A percentile compares a stretch with the other conserved stretches of the same genome.
Conservation (phyloP, 2,797 vertebrate species). For the Sebastes diploproa region DNA sequence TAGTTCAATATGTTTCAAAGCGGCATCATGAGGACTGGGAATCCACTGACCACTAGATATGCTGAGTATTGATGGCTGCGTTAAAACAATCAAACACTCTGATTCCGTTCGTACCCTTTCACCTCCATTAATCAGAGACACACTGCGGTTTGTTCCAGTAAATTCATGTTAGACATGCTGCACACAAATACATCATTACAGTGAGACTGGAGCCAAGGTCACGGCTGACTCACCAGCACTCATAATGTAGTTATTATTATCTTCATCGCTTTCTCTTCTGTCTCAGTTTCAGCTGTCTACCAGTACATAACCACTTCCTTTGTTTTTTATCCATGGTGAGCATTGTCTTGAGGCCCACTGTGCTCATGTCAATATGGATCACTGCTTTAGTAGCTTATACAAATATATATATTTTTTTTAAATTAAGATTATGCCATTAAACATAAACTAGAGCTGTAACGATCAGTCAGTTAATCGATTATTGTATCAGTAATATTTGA, state of each 20-base stretch:
- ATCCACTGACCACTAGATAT: neutral
- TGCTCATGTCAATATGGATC: neutral
- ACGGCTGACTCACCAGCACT: neutral
- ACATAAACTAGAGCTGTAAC: neutral
- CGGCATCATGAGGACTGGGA: neutral
- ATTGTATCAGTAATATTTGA: neutral
- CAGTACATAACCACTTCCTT: neutral
- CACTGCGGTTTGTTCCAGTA: neutral
- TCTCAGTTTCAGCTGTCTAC: neutral
- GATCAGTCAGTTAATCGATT: neutral
- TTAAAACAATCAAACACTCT: neutral
- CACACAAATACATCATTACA: neutral
- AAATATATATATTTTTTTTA: neutral
- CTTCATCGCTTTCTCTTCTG: neutral
- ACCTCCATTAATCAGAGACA: neutral
- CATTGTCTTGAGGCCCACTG: neutral
- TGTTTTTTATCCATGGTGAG: neutral
- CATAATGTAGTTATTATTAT: neutral
- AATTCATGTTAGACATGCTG: neutral
- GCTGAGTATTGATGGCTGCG: neutral
- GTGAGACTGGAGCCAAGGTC: neutral
- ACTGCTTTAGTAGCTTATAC: neutral
- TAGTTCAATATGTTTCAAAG: neutral
- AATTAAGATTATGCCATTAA: neutral
- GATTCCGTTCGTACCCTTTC: neutral